Evolutionary conservation across 1,140 invertebrate species (phyloP).

Genomic region (Babylonia areolata): DNA sequence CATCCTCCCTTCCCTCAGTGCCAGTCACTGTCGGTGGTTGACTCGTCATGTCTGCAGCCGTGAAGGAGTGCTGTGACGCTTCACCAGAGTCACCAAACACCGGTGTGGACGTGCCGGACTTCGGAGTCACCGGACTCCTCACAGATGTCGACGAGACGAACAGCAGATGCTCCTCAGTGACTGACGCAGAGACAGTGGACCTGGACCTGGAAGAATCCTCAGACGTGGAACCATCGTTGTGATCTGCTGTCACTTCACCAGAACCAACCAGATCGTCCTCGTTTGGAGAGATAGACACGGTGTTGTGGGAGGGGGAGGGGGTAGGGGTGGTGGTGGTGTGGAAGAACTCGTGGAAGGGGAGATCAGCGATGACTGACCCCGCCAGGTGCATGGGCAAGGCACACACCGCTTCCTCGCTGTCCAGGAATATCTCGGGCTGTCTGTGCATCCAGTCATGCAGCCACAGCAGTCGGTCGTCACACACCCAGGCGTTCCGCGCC

Average conservation of each 20-base stretch:
- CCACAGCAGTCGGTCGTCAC: slow-evolving; percentile 67
- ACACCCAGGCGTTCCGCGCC: slow-evolving; percentile 75
- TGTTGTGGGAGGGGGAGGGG: background rate
- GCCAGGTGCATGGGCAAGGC: slow-evolving; percentile 57
- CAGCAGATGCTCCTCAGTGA: background rate
- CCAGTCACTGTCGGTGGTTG: no score
- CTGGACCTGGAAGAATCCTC: no score
- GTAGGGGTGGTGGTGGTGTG: background rate
- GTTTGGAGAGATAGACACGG: background rate
- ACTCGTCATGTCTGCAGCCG: no score
- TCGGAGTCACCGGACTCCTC: no score
- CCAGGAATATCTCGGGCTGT: slow-evolving; percentile 60
- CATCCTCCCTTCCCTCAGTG: no score
- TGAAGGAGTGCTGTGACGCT: no score
- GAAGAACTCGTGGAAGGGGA: slow-evolving; percentile 31
- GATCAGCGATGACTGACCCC: slow-evolving; percentile 60
- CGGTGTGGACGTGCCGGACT: no score
- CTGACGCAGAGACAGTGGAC: no score
- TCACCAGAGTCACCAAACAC: no score
- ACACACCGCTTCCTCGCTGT: slow-evolving; percentile 64
- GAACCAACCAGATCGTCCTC: background rate
- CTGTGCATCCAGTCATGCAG: slow-evolving; percentile 68
- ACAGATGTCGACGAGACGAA: background rate
- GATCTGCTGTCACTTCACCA: background rate
- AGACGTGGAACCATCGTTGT: no score